A percentile compares a stretch with the other conserved stretches of the same genome.
These are phyloP conservation scores for Branchellion lobata DNA, from an alignment of 2,888 invertebrate genomes.

Conservation along the genomic window DNA sequence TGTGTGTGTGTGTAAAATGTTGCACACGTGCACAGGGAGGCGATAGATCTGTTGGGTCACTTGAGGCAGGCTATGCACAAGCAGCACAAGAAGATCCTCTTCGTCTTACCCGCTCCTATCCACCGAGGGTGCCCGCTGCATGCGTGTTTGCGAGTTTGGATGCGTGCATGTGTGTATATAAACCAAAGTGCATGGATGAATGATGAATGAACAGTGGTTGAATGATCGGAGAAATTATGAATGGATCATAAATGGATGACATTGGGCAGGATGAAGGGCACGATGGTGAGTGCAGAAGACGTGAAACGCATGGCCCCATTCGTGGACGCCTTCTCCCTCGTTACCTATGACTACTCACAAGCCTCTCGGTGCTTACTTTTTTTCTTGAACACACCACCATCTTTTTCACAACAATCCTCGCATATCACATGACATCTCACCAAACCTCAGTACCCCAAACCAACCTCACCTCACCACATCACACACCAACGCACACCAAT, in stretches of 20 bases:
- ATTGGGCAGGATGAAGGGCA: slow-evolving; percentile 41
- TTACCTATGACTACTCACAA: slow-evolving; percentile 92
- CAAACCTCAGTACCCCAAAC: not conserved
- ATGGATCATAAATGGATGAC: too few relatives aligned
- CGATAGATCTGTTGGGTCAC: slow-evolving; percentile 60
- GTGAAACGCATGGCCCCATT: slow-evolving; percentile 76
- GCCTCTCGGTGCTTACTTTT: slow-evolving; percentile 69
- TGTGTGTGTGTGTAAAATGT: too few relatives aligned
- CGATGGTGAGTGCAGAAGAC: slow-evolving; percentile 69
- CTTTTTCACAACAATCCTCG: too few relatives aligned
- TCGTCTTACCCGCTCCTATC: slow-evolving; percentile 59
- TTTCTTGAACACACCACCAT: too few relatives aligned
- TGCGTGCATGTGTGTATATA: too few relatives aligned
- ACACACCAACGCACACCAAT: not conserved
- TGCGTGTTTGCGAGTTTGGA: too few relatives aligned
- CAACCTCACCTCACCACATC: not conserved
- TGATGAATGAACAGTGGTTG: too few relatives aligned
- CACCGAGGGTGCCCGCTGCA: slow-evolving; percentile 56
- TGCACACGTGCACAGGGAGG: too few relatives aligned
- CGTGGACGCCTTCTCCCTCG: slow-evolving; percentile 85
- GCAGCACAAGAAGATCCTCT: slow-evolving; percentile 56
- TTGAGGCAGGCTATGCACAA: slow-evolving; percentile 56
- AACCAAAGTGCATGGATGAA: too few relatives aligned
- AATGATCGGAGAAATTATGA: too few relatives aligned
- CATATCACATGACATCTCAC: too few relatives aligned